phyloP scores from a whole-genome alignment of 2,888 invertebrate genomes.

The Mythimna impura region DNA sequence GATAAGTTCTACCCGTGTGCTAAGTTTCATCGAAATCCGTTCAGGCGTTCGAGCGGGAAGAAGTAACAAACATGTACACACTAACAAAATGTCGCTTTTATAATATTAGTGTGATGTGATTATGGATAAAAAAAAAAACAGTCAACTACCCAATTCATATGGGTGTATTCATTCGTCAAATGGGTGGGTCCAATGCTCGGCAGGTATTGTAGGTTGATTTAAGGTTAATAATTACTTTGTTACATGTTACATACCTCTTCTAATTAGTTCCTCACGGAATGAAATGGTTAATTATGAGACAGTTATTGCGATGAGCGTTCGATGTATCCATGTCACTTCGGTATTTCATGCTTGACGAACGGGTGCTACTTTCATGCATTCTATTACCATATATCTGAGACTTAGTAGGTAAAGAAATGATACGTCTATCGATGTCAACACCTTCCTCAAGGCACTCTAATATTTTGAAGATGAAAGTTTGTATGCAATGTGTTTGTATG shows the following conservation, averaged over 20 bases:
- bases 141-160: not conserved
- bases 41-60: too few species aligned
- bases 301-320: slow-evolving; percentile 37
- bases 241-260: slow-evolving; percentile 4
- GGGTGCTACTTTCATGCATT: slow-evolving; percentile 33
- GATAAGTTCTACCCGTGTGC: too few species aligned
- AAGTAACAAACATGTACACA: too few species aligned
- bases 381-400: too few species aligned
- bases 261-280: slow-evolving; percentile 51
- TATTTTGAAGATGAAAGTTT: too few species aligned
- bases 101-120: too few species aligned
- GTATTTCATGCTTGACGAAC: slow-evolving; percentile 47
- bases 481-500: too few species aligned
- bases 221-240: slow-evolving; percentile 8
- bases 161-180: too few species aligned
- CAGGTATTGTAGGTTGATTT: slow-evolving; percentile 23
- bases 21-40: too few species aligned
- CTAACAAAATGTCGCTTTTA: too few species aligned
- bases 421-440: not conserved
- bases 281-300: slow-evolving; percentile 42
- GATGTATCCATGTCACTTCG: slow-evolving; percentile 39
- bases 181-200: not conserved
- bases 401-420: not conserved
- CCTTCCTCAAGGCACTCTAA: too few species aligned
- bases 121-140: too few species aligned